Evolutionary conservation across 2,888 invertebrate genomes (phyloP), one percentile per base, ranked within the genome.

Genomic region (Gandaritis pyraliata): DNA sequence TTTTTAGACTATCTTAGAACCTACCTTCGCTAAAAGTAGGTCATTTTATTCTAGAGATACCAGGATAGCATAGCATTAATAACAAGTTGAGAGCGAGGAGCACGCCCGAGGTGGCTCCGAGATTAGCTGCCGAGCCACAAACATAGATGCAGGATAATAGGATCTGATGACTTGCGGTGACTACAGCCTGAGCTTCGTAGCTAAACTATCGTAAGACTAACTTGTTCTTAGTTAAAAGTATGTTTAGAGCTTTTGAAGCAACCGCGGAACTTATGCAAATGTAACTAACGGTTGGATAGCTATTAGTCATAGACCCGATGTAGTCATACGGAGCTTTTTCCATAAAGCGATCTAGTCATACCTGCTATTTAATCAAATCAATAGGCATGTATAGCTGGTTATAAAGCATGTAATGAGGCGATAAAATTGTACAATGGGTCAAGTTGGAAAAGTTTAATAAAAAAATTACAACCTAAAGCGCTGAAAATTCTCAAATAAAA

Each of bases 91-190:
- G 72, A 69, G 72, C 69, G 65, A 65, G 65, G 69, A 75, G 72
- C 64, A 58, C 67, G 73, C 73, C 82, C 77, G 57, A 68, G 80
- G 82, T 73, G 68, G 66, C 64, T 59, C 74, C 64, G 72, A 72
- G 78, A 82, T 82, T 81, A 80, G 76, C 77, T 77, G 63, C 66
- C 63, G 64, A 58, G 58, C 49, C 47, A 61, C 65, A 68, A 68
- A 66, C 67, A 66, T 65, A 61, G 57, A 67, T 59, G 54, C 48
- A 46, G 53, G 59, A 55, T 66, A 66, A 65, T 65, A 59, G 63
- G 47, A 61, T 47, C 63, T 54, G 54, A 54, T 50, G 52, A 61
- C 56, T 52, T n/a, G 29, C 46, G 46, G 46, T 58, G 50, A 16
- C 7, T 38, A n/a, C n/a, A 15, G 38, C 16, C 39, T 41, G 41